These are phyloP conservation scores for Shinisaurus crocodilurus DNA, from an alignment of 2,113 vertebrate genomes.

Conservation along the genomic window DNA sequence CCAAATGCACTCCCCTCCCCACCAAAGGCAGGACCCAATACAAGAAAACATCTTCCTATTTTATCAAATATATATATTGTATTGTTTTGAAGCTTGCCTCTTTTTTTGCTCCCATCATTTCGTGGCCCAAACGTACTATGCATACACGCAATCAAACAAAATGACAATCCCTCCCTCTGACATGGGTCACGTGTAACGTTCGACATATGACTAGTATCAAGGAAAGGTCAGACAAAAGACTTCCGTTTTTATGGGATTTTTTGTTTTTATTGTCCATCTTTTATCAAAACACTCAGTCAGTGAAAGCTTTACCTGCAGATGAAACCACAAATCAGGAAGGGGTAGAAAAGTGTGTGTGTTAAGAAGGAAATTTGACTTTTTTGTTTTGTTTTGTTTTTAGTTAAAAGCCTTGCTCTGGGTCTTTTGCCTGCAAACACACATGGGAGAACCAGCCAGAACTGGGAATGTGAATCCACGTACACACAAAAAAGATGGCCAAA, in stretches of 20 bases:
- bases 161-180: background rate
- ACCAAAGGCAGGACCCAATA: too few species aligned
- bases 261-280: slow-evolving; percentile 26
- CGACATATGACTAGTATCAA: background rate
- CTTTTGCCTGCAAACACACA: slow-evolving; percentile 5
- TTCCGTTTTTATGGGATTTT: background rate
- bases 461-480: slow-evolving; percentile 16
- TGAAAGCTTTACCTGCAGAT: slow-evolving; percentile 25
- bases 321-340: slow-evolving; percentile 4
- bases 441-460: background rate
- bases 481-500: background rate
- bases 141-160: background rate
- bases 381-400: too few species aligned
- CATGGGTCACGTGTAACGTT: too few species aligned
- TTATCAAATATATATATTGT: background rate
- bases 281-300: slow-evolving; percentile 34
- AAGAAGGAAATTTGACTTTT: slow-evolving; percentile 1
- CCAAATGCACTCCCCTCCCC: background rate
- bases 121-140: background rate
- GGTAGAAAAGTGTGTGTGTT: background rate
- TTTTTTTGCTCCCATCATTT: background rate
- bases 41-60: too few species aligned
- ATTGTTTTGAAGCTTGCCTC: background rate
- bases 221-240: background rate
- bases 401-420: background rate